Evolutionary conservation across 2,888 invertebrate species (phyloP), one percentile per base, ranked within the genome.

Genomic region (Pediacus dermestoides): DNA sequence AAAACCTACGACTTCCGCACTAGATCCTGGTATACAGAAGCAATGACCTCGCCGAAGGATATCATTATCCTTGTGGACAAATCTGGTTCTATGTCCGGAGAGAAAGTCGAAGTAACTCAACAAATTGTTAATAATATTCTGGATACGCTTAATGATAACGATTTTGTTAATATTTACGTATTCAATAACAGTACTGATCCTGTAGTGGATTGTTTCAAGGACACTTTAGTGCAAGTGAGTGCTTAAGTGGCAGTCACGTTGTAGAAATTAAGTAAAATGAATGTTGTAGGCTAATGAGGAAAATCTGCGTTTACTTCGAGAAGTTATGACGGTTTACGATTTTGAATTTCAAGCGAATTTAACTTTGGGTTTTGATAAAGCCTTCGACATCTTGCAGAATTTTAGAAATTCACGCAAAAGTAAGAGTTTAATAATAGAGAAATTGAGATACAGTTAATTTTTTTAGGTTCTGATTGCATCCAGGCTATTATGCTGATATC

Each of bases 401-500:
- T 61, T 61, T 33, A 50, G 63, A 10, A 42, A 50, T 9, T 50
- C 51, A 1, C 9, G 30, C 16, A 45, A 39, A 25, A 50, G 52
- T 52, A 38, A 37, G 42, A 21, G 4, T 13, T 8, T 11, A 21
- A 18, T 31, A 12, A 31, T 7, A 31, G 9, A 16, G n/a, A 26
- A 26, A 26, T 8, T 8, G 15, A 16, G 6, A 16, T 18, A 7
- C 14, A 16, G 4, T 31, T 16, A 16, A 9, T 11, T 28, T 28
- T 16, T 13, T 6, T 32, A 55, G 64, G 60, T 37, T 57, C 63
- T 1, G 50, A 76, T 50, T 88, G 88, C 65, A 91, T 91, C 71
- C 87, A 94, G 73, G 95, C 95, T 12, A 96, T 99, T 58, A 96
- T 99, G 95, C 73, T 99, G 51, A 86, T 99, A 55, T 95, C 96